Conservation (phyloP, 2,888 invertebrate species). For the Caenorhabditis auriculariae region DNA sequence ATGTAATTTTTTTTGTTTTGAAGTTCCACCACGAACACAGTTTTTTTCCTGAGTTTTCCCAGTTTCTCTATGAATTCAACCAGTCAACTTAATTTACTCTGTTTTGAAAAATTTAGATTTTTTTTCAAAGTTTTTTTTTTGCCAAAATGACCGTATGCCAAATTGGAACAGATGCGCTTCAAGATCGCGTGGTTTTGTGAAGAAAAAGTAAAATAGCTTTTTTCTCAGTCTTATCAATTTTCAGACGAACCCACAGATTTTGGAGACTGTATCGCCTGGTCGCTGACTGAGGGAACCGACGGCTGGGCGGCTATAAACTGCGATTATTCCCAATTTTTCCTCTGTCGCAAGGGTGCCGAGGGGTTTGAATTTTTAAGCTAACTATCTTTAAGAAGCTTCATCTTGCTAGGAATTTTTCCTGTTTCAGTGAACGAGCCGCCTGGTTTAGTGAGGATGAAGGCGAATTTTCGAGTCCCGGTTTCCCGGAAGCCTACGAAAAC, state of each 20-base stretch:
- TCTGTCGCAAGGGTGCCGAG: slow-evolving; percentile 21
- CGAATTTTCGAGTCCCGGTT: slow-evolving; percentile 8
- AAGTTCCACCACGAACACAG: too few relatives aligned
- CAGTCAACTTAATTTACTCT: too few relatives aligned
- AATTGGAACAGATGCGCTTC: too few relatives aligned
- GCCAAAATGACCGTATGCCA: too few relatives aligned
- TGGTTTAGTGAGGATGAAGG: slow-evolving; percentile 12
- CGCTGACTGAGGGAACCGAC: slow-evolving; percentile 12
- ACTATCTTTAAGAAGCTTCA: not conserved
- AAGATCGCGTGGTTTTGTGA: too few relatives aligned
- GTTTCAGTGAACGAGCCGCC: slow-evolving; percentile 7
- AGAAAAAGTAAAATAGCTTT: too few relatives aligned
- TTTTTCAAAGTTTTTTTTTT: too few relatives aligned
- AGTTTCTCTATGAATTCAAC: too few relatives aligned
- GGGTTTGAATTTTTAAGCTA: slow-evolving; percentile 3
- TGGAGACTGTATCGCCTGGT: slow-evolving; percentile 30
- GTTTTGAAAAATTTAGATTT: too few relatives aligned
- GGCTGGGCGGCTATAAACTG: slow-evolving; percentile 30
- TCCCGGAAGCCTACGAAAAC: slow-evolving; percentile 11
- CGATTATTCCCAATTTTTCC: slow-evolving; percentile 30
- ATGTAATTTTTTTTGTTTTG: too few relatives aligned
- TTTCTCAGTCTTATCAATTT: too few relatives aligned
- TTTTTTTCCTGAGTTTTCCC: too few relatives aligned
- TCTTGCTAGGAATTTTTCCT: not conserved
- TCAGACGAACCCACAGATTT: slow-evolving; percentile 13